Evolutionary conservation across 1,140 invertebrate species (phyloP).

Genomic region (Carcinoscorpius rotundicauda): DNA sequence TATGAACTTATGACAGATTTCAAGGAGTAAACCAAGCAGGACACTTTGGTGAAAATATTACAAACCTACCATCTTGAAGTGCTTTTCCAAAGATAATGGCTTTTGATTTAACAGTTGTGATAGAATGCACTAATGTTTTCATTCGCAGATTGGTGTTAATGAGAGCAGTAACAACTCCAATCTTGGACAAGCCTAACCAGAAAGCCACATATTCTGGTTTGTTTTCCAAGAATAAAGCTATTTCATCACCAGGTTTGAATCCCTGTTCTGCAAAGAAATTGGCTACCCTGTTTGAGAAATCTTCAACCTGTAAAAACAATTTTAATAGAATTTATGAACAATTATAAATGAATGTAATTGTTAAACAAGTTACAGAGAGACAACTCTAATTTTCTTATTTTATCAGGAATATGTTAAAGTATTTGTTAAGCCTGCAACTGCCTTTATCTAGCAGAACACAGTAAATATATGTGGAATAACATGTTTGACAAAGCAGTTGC

Average conservation of each 20-base stretch:
- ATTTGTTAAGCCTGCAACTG: no score
- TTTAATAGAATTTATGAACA: neutral
- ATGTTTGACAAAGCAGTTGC: neutral
- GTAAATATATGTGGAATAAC: neutral
- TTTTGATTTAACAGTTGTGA: constrained; percentile 27
- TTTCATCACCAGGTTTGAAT: constrained; percentile 55
- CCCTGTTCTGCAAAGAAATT: constrained; percentile 58
- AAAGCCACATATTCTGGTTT: constrained; percentile 65
- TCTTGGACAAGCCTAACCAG: constrained; percentile 63
- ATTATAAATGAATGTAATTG: neutral
- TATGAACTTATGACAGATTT: no score
- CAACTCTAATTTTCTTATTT: neutral
- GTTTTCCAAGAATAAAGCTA: constrained; percentile 75
- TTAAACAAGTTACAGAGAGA: neutral
- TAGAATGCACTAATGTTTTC: constrained; percentile 27
- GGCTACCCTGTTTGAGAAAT: constrained; percentile 60
- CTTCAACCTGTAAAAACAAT: constrained; percentile 39
- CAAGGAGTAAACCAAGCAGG: no score
- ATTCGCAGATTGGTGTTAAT: constrained; percentile 29
- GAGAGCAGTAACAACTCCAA: constrained; percentile 30
- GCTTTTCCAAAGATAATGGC: constrained; percentile 26
- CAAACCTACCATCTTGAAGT: constrained; percentile 27
- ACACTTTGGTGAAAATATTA: no score
- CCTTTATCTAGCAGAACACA: neutral
- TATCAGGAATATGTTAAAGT: neutral